Evolutionary conservation across 2,113 vertebrate species (phyloP).

Genomic region (Phodopus roborovskii): DNA sequence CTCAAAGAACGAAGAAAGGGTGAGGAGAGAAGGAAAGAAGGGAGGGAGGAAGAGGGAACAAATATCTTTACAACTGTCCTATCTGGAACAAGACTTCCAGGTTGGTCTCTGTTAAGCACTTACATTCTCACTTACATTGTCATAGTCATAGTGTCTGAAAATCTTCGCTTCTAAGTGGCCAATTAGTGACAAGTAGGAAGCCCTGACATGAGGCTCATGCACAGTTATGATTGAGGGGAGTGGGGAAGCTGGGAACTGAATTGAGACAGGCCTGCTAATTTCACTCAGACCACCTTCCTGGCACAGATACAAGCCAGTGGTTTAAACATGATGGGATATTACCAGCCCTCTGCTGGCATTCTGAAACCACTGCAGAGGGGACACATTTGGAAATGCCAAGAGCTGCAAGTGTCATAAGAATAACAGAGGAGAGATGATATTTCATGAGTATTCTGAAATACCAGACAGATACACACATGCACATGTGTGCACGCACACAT

Average conservation of each 20-base stretch:
- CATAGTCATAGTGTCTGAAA: constrained; percentile 12
- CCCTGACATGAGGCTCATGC: background rate
- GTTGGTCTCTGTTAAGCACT: background rate
- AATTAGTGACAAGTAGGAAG: constrained; percentile 5
- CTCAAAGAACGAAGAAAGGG: background rate
- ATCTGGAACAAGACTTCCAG: background rate
- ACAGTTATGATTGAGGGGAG: constrained; percentile 53
- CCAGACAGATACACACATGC: background rate
- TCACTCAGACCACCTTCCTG: constrained; percentile 73
- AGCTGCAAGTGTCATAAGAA: constrained; percentile 56
- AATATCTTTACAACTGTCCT: background rate
- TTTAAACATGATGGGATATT: constrained; percentile 65
- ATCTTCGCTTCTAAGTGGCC: constrained; percentile 39
- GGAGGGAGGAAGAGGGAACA: too few species aligned
- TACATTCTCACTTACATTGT: background rate
- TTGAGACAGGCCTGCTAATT: constrained; percentile 67
- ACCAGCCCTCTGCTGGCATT: constrained; percentile 64
- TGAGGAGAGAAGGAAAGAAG: too few species aligned
- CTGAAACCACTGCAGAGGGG: constrained; percentile 54
- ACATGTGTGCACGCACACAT: background rate
- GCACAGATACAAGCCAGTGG: constrained; percentile 68
- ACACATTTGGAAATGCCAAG: background rate
- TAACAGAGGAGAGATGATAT: constrained; percentile 57
- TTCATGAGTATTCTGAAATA: constrained; percentile 31
- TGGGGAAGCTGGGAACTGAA: constrained; percentile 42